Percentiles rank a stretch among this genome's conserved stretches.
Evolutionary conservation across 2,797 vertebrate species (phyloP).

Genomic region (Holocentrus rufus): DNA sequence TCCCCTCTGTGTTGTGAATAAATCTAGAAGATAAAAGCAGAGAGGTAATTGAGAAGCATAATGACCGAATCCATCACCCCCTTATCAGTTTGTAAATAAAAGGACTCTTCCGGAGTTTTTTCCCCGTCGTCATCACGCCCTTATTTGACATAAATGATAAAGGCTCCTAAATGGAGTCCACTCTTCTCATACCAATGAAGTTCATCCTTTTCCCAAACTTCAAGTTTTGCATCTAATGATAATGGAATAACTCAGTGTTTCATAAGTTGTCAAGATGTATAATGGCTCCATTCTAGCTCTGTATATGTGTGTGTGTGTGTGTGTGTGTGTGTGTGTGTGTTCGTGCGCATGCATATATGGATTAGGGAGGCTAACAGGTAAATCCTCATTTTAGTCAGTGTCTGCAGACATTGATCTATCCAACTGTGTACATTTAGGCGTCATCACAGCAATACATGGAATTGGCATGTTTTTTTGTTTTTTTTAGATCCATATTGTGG

Average conservation of each 20-base stretch:
- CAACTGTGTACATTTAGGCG: background rate
- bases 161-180: slow-evolving; percentile 38
- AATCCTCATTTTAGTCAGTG: background rate
- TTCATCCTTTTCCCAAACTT: slow-evolving; percentile 23
- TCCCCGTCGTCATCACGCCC: slow-evolving; percentile 17
- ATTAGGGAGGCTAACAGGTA: background rate
- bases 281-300: slow-evolving; percentile 6
- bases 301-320: slow-evolving; percentile 16
- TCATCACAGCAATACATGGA: background rate
- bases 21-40: slow-evolving; percentile 68
- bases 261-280: slow-evolving; percentile 19
- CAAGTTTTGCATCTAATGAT: slow-evolving; percentile 23
- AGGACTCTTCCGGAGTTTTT: slow-evolving; percentile 32
- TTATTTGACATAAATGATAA: slow-evolving; percentile 46
- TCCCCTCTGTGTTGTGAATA: slow-evolving; percentile 66
- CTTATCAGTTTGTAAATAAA: slow-evolving; percentile 63
- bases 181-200: slow-evolving; percentile 7
- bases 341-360: background rate
- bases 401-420: background rate
- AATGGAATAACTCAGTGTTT: slow-evolving; percentile 29
- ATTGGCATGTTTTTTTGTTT: too few relatives aligned
- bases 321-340: background rate
- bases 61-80: slow-evolving; percentile 75
- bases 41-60: slow-evolving; percentile 67
- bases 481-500: too few relatives aligned